Conservation (phyloP, 1,140 invertebrate species). For the Drosophila melanogaster region Release_6_plus_ISO1_MT NT_033777.3:5441501-5442000, state of each 20-base stretch:
- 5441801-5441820: too few species aligned
- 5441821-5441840: too few species aligned
- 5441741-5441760: too few species aligned
- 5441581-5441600: slow-evolving; percentile 42
- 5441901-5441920: slow-evolving; percentile 27
- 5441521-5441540: slow-evolving; percentile 61
- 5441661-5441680: slow-evolving; percentile 39
- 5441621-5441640: slow-evolving; percentile 31
- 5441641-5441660: slow-evolving; percentile 14
- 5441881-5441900: background rate
- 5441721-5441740: too few species aligned
- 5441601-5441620: slow-evolving; percentile 29
- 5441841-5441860: too few species aligned
- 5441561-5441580: slow-evolving; percentile 34
- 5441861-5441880: slow-evolving; percentile 15
- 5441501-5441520: slow-evolving; percentile 13
- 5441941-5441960: slow-evolving; percentile 31
- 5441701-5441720: too few species aligned
- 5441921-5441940: slow-evolving; percentile 35
- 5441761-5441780: too few species aligned
- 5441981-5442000: background rate
- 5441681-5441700: background rate
- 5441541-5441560: slow-evolving; percentile 35
- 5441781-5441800: too few species aligned
- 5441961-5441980: slow-evolving; percentile 15